These are phyloP conservation scores for Syndactyla subalaris DNA, from an alignment of 2,797 vertebrate species.

Conservation along the genomic window DNA sequence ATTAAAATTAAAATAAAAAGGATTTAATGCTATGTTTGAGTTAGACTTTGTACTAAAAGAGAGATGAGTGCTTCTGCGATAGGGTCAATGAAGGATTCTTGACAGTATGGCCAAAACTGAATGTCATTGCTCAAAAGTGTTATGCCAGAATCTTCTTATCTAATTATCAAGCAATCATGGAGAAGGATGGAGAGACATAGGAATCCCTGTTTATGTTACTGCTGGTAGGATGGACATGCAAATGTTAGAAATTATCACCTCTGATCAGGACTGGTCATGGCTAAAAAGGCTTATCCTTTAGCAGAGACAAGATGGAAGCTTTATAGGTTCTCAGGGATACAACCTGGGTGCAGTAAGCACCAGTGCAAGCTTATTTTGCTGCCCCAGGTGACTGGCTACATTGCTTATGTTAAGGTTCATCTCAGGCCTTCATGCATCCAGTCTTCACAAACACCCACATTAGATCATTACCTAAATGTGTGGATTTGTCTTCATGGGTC, in stretches of 20 bases:
- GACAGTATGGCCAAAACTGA: not conserved
- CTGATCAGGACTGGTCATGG: accelerated
- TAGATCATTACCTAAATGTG: not conserved
- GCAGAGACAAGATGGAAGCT: accelerated
- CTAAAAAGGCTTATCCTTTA: not conserved
- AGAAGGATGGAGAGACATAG: not conserved
- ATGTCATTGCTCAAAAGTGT: not conserved
- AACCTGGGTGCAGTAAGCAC: not conserved
- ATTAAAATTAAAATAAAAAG: not conserved
- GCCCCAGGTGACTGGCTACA: not conserved
- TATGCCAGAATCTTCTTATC: not conserved
- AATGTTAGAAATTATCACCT: not conserved
- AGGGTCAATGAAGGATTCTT: not conserved
- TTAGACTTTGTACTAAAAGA: not conserved
- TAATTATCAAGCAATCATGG: not conserved
- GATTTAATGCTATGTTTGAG: not conserved
- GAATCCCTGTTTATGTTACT: not conserved
- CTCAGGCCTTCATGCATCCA: not conserved
- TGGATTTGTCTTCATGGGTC: not conserved
- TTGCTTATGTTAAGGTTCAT: not conserved
- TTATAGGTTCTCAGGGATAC: not conserved
- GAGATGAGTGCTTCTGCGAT: not conserved
- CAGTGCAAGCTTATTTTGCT: not conserved
- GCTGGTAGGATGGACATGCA: not conserved
- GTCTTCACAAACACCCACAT: not conserved